Conservation (phyloP, 2,888 invertebrate genomes). For the Andrena fulva region DNA sequence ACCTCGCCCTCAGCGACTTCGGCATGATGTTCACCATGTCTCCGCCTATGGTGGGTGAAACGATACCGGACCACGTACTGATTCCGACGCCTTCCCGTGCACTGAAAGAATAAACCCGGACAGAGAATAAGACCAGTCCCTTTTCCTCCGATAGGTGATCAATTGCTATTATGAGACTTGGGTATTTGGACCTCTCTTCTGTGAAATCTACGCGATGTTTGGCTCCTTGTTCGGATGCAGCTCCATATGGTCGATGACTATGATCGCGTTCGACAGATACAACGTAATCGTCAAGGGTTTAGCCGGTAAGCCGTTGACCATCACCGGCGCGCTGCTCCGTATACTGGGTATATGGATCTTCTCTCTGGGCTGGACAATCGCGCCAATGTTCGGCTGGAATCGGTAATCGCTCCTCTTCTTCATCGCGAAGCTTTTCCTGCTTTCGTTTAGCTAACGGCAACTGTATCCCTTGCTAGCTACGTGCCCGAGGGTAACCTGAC, state of each 20-base stretch:
- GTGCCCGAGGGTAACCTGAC: slow-evolving; percentile 98
- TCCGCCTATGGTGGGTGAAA: slow-evolving; percentile 88
- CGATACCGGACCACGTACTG: not conserved
- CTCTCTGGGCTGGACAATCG: slow-evolving; percentile 92
- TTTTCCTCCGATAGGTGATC: slow-evolving; percentile 85
- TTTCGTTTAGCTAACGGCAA: not conserved
- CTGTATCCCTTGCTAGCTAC: slow-evolving; percentile 86
- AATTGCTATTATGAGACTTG: slow-evolving; percentile 92
- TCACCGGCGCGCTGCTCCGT: slow-evolving; percentile 91
- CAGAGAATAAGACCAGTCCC: not conserved
- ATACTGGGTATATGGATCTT: slow-evolving; percentile 93
- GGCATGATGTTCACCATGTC: slow-evolving; percentile 94
- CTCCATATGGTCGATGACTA: slow-evolving; percentile 97
- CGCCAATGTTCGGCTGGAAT: slow-evolving; percentile 95
- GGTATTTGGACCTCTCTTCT: slow-evolving; percentile 90
- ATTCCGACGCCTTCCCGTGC: no score
- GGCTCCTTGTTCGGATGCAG: slow-evolving; percentile 96
- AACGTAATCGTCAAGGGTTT: slow-evolving; percentile 97
- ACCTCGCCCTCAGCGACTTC: slow-evolving; percentile 96
- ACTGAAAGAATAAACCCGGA: no score
- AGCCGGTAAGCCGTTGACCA: slow-evolving; percentile 93
- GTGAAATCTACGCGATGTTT: slow-evolving; percentile 94
- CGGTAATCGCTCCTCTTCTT: slow-evolving; percentile 84
- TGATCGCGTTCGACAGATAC: slow-evolving; percentile 96
- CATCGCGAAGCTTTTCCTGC: not conserved